Percentiles rank a stretch among this genome's conserved stretches.
phyloP scores from a whole-genome alignment of 2,113 vertebrate species.

The Cyprinodon tularosa region DNA sequence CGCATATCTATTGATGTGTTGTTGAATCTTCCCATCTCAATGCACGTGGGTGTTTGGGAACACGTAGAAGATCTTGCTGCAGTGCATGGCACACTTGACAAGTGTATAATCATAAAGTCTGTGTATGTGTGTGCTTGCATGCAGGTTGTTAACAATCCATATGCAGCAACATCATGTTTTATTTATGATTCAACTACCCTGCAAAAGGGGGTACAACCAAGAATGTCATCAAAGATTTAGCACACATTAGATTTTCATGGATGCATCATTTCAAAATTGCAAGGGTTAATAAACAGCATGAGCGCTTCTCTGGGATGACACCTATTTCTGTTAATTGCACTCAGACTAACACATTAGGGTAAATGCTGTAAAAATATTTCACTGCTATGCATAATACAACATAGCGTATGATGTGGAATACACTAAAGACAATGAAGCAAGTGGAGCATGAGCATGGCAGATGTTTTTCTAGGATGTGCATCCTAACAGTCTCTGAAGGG shows the following conservation, averaged over 20 bases:
- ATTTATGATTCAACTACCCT: not conserved
- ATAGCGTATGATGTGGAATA: not conserved
- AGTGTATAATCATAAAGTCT: constrained; percentile 2
- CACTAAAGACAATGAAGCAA: not conserved
- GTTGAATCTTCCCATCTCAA: constrained; percentile 30
- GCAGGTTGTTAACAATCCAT: constrained; percentile 13
- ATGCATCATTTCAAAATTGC: constrained; percentile 13
- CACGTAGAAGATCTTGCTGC: constrained; percentile 6
- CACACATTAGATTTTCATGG: not conserved
- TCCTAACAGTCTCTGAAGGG: not conserved
- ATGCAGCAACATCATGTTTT: constrained; percentile 5
- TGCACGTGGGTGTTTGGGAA: constrained; percentile 33
- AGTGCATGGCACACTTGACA: constrained; percentile 7
- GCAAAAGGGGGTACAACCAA: not conserved
- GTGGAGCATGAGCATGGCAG: not conserved
- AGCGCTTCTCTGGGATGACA: not conserved
- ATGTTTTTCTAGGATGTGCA: not conserved
- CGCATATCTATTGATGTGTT: constrained; percentile 18
- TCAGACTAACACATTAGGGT: not conserved
- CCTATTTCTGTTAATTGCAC: constrained; percentile 10
- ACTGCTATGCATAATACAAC: constrained; percentile 11
- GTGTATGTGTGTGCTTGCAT: not conserved
- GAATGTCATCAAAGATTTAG: constrained; percentile 24
- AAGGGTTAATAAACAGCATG: constrained; percentile 18
- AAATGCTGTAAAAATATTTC: not conserved